Evolutionary conservation across 2,888 invertebrate species (phyloP).

Genomic region (Caenorhabditis sp.): DNA sequence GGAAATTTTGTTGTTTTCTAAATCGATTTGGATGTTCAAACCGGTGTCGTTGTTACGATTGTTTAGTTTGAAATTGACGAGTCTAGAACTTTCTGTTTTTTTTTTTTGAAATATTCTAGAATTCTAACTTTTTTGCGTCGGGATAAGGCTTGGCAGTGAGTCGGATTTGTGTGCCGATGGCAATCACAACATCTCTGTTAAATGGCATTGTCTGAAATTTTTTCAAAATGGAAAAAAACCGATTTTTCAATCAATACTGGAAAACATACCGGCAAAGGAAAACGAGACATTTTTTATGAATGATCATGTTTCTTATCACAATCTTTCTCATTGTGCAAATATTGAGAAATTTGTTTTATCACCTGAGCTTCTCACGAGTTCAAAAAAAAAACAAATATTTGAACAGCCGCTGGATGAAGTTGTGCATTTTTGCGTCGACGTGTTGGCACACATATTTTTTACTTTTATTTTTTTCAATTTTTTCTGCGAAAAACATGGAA

Average conservation of each 20-base stretch:
- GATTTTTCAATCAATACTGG: neutral
- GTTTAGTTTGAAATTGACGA: neutral
- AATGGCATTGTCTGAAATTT: constrained; percentile 39
- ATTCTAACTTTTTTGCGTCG: constrained; percentile 9
- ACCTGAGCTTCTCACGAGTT: neutral
- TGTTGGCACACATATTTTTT: neutral
- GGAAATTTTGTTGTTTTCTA: neutral
- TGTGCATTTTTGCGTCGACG: neutral
- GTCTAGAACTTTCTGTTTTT: neutral
- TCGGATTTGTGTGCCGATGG: constrained; percentile 18
- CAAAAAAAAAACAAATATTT: neutral
- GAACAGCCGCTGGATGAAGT: neutral
- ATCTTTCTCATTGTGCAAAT: constrained; percentile 1
- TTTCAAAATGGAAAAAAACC: neutral
- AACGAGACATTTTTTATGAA: neutral
- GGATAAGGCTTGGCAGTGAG: constrained; percentile 23
- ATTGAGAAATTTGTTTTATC: neutral
- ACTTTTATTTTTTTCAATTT: neutral
- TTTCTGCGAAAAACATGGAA: constrained; percentile 13
- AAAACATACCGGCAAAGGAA: constrained; percentile 8
- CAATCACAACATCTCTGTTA: constrained; percentile 18
- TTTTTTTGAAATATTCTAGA: neutral
- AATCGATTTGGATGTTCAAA: neutral
- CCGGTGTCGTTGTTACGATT: constrained; percentile 4
- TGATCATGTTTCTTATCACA: neutral